Conservation (phyloP, 2,797 vertebrate species). For the Bovichtus diacanthus region DNA sequence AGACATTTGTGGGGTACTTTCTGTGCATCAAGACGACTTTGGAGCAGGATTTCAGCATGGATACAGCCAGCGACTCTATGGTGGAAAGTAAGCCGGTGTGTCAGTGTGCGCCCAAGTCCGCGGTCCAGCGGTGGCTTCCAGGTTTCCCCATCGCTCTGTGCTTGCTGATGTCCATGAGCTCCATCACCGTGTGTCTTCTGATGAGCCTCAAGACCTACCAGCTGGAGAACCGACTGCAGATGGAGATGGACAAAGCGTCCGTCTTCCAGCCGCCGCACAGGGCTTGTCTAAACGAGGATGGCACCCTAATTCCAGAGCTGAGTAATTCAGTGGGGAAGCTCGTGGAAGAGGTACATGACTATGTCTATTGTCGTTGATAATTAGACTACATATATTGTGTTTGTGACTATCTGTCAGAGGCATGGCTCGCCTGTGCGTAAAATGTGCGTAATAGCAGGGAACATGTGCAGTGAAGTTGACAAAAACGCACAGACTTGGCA, state of each 20-base stretch:
- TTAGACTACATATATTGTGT: background rate
- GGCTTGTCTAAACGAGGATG: conserved; percentile 78
- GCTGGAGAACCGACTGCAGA: conserved; percentile 89
- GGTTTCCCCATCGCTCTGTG: conserved; percentile 81
- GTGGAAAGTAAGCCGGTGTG: conserved; percentile 75
- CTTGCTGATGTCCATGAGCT: conserved; percentile 87
- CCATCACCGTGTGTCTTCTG: conserved; percentile 88
- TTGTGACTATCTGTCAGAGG: background rate
- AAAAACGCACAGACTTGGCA: conserved; percentile 22
- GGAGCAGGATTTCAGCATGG: conserved; percentile 73
- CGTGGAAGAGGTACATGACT: conserved; percentile 86
- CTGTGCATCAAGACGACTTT: conserved; percentile 16
- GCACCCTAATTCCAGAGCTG: conserved; percentile 83
- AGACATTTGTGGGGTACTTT: conserved; percentile 3
- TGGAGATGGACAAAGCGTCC: conserved; percentile 83
- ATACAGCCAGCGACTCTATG: conserved; percentile 61
- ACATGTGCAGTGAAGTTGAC: conserved; percentile 19
- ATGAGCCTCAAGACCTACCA: conserved; percentile 88
- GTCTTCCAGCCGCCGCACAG: conserved; percentile 60
- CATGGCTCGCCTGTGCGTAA: conserved; percentile 52
- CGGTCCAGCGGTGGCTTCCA: conserved; percentile 66
- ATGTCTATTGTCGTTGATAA: background rate
- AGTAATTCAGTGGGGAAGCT: conserved; percentile 85
- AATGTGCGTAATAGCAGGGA: conserved; percentile 51
- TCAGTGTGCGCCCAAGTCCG: conserved; percentile 66